Evolutionary conservation across 1,140 invertebrate species (phyloP), one percentile per base, ranked within the genome.

Genomic region (Macrosteles quadrilineatus): DNA sequence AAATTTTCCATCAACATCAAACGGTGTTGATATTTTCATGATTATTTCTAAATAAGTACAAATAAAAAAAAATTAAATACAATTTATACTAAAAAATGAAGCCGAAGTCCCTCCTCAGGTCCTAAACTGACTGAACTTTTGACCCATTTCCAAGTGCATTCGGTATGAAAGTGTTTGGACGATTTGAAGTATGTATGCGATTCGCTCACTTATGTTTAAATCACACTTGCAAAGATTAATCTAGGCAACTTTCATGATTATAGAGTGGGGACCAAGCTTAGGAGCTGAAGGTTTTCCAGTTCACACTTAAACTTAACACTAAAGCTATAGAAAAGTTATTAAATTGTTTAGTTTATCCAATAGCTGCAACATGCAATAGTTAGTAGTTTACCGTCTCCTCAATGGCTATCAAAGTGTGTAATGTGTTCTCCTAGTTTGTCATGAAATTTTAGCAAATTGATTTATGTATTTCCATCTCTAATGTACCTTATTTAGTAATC

Each of bases 191-290:
- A 29, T 59, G 21, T 11, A 29, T 25, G 21, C n/a, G n/a, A 6
- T 59, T 29, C 21, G 55, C 27, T 59, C 55, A 59, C 25, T 59
- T 59, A 17, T 21, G 55, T 59, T 30, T 14, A 6, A 12, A 59
- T 59, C 55, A 59, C 55, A 59, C 55, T 59, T 59, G 55, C 55
- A 59, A 59, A 59, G 55, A 59, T 59, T 30, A 29, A 2, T n/a
- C n/a, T 50, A 36, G 32, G 4, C 32, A n/a, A n/a, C n/a, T n/a
- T 4, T 36, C 32, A 36, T 6, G 32, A 4, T 6, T 4, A 6
- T 36, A 19, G 6, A 4, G 47, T 19, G 47, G 47, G 47, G 47
- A 50, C 47, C 47, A 50, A 50, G 21, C 32, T 4, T 36, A n/a
- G n/a, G n/a, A 36, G 32, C 32, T 36, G 32, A 14, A 36, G 32